These are phyloP conservation scores for Luperina nickerlii DNA, from an alignment of 2,888 invertebrate genomes.

Conservation along the genomic window DNA sequence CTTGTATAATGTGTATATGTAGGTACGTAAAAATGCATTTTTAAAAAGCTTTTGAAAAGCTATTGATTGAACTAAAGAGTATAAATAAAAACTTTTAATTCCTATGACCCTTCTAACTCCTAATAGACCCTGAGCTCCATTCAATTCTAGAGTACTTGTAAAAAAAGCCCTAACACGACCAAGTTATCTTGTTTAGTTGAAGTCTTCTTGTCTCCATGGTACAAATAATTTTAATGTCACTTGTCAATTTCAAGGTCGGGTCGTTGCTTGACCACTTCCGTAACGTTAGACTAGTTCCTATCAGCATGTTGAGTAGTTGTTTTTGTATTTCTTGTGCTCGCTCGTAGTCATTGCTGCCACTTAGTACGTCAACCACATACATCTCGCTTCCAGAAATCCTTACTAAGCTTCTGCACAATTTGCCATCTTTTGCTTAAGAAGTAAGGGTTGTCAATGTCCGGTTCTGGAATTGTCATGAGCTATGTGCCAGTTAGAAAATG, in stretches of 20 bases:
- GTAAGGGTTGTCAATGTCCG: neutral
- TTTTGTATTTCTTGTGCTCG: too few relatives aligned
- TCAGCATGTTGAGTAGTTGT: too few relatives aligned
- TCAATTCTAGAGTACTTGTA: neutral
- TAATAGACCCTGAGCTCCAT: neutral
- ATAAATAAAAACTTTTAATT: neutral
- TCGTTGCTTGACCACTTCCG: too few relatives aligned
- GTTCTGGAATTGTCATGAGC: neutral
- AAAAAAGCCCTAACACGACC: neutral
- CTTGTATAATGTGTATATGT: too few relatives aligned
- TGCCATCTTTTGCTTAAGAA: neutral
- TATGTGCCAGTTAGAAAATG: neutral
- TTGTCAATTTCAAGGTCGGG: too few relatives aligned
- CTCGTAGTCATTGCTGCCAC: too few relatives aligned
- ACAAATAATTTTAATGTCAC: neutral
- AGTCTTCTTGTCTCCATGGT: neutral
- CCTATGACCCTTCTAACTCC: neutral
- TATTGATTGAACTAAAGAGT: neutral
- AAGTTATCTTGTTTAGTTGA: neutral
- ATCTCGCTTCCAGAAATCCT: neutral
- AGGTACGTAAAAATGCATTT: neutral
- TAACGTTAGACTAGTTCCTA: too few relatives aligned
- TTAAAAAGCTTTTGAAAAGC: neutral
- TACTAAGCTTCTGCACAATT: neutral
- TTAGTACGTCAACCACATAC: too few relatives aligned